Conservation (phyloP, 2,797 vertebrate species). For the Psittacula echo region DNA sequence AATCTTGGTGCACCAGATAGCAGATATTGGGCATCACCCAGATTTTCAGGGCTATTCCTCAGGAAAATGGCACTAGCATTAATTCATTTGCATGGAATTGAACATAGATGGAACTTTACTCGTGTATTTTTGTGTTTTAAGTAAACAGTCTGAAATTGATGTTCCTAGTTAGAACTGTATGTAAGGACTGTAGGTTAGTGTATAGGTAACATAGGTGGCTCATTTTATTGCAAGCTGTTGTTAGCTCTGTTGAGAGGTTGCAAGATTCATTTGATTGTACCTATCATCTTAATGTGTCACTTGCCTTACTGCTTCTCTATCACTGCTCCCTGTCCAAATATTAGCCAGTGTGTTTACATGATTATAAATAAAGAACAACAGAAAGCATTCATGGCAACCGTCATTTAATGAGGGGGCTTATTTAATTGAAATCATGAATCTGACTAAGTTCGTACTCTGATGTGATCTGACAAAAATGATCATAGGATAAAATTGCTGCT, state of each 20-base stretch:
- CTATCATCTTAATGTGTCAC: background rate
- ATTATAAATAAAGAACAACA: conserved; percentile 34
- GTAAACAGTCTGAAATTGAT: background rate
- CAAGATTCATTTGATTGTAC: conserved; percentile 56
- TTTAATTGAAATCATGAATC: conserved; percentile 83
- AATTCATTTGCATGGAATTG: background rate
- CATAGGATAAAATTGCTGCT: conserved; percentile 87
- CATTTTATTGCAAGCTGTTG: conserved; percentile 58
- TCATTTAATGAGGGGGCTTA: conserved; percentile 70
- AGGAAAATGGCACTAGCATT: background rate
- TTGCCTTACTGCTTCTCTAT: conserved; percentile 18
- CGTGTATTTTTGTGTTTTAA: background rate
- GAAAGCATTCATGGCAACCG: conserved; percentile 34
- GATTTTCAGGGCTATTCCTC: background rate
- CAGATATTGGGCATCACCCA: background rate
- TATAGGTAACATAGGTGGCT: conserved; percentile 30
- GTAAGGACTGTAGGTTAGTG: background rate
- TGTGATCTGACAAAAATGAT: conserved; percentile 91
- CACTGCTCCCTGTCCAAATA: conserved; percentile 46
- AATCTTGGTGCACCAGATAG: background rate
- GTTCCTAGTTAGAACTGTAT: conserved; percentile 5
- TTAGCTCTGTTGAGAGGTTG: conserved; percentile 43
- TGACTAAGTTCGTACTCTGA: conserved; percentile 82
- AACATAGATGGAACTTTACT: background rate
- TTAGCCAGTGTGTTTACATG: conserved; percentile 40